Evolutionary conservation across 2,797 vertebrate genomes (phyloP).

Genomic region (Rhabdophis nuchalis): DNA sequence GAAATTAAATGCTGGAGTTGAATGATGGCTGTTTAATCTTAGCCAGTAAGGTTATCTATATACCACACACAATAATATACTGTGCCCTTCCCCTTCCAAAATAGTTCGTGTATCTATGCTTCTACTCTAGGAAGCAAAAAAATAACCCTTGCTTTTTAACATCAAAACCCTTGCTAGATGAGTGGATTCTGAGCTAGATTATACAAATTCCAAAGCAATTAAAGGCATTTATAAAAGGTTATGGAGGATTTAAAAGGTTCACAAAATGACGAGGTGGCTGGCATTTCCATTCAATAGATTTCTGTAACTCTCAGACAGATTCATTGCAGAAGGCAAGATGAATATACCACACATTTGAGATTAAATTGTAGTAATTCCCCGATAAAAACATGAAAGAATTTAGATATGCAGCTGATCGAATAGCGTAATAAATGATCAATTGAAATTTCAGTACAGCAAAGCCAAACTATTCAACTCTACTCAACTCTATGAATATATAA

Average conservation of each 20-base stretch:
- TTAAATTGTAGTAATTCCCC: slow-evolving; percentile 11
- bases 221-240: not conserved
- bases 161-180: not conserved
- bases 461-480: not conserved
- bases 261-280: not conserved
- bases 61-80: not conserved
- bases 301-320: not conserved
- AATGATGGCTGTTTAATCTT: not conserved
- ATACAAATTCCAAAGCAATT: not conserved
- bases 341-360: not conserved
- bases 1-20: not conserved
- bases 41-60: not conserved
- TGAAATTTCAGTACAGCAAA: not conserved
- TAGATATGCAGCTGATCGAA: not conserved
- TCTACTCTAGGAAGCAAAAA: not conserved
- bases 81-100: not conserved
- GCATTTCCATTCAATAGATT: not conserved
- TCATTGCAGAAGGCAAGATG: not conserved
- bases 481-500: not conserved
- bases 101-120: too few relatives aligned
- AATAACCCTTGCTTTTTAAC: not conserved
- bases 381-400: not conserved
- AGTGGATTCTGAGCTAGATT: not conserved
- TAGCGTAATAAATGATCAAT: not conserved
- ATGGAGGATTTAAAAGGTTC: not conserved